These are phyloP conservation scores for Thereva unica DNA, from an alignment of 2,888 invertebrate genomes.

Conservation along the genomic window DNA sequence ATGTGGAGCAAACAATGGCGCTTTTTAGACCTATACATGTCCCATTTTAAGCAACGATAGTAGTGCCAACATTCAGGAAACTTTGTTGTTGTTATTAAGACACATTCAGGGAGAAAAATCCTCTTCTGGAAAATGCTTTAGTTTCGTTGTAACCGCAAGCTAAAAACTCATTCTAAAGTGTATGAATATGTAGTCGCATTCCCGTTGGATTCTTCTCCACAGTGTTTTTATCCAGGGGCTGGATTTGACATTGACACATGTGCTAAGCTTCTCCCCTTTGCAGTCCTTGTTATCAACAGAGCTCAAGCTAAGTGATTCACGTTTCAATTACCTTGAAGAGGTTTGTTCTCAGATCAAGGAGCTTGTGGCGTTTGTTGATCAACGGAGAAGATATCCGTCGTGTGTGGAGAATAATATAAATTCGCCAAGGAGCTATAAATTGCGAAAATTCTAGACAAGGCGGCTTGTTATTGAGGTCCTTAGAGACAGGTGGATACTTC, in stretches of 20 bases:
- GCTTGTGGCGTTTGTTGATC: constrained; percentile 18
- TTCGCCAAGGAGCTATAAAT: constrained; percentile 29
- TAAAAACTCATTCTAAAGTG: too few relatives aligned
- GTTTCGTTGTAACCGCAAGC: too few relatives aligned
- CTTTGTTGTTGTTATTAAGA: too few relatives aligned
- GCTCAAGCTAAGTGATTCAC: constrained; percentile 9
- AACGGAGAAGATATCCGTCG: constrained; percentile 9
- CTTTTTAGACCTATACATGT: neutral
- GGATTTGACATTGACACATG: constrained; percentile 29
- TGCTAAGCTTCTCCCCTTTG: constrained; percentile 8
- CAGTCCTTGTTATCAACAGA: neutral
- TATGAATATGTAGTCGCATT: too few relatives aligned
- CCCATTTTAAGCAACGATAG: too few relatives aligned
- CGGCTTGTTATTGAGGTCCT: constrained; percentile 24
- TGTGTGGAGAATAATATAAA: constrained; percentile 17
- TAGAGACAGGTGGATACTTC: neutral
- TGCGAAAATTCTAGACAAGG: constrained; percentile 26
- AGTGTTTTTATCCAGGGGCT: neutral
- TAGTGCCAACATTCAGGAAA: too few relatives aligned
- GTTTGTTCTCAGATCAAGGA: constrained; percentile 18
- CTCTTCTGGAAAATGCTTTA: too few relatives aligned
- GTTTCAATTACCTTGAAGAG: constrained; percentile 21
- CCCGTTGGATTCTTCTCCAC: too few relatives aligned
- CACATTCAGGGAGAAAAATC: too few relatives aligned
- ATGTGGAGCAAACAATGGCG: neutral